A percentile compares a stretch with the other conserved stretches of the same genome.
Evolutionary conservation across 2,797 vertebrate genomes (phyloP).

Genomic region (Cirrhinus mrigala): DNA sequence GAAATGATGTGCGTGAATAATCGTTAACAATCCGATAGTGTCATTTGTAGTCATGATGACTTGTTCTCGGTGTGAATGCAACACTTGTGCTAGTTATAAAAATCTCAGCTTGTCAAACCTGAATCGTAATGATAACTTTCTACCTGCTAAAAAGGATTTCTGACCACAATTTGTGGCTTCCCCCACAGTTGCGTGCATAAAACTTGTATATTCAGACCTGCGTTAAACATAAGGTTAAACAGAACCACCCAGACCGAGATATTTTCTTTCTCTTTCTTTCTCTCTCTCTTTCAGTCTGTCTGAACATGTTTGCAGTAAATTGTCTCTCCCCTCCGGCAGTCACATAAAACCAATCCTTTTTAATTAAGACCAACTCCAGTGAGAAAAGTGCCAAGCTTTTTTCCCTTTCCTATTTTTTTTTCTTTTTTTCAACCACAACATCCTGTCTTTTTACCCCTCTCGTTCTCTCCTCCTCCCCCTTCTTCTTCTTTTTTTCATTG

Average conservation of each 20-base stretch:
- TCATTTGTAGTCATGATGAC: neutral
- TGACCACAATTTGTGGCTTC: constrained; percentile 11
- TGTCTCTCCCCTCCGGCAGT: constrained; percentile 61
- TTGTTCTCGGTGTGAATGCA: neutral
- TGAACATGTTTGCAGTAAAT: constrained; percentile 66
- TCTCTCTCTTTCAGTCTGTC: constrained; percentile 39
- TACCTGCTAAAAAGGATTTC: neutral
- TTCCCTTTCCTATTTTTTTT: constrained; percentile 48
- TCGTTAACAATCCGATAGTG: constrained; percentile 6
- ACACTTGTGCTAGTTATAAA: neutral
- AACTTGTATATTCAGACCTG: constrained; percentile 57
- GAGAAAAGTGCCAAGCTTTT: constrained; percentile 69
- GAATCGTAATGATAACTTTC: neutral
- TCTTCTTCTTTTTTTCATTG: neutral
- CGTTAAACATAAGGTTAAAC: constrained; percentile 52
- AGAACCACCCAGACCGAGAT: constrained; percentile 43
- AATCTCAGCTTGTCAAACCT: neutral
- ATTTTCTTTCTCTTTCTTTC: constrained; percentile 29
- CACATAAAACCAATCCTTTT: constrained; percentile 71
- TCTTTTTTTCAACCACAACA: constrained; percentile 63
- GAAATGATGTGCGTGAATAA: constrained; percentile 12
- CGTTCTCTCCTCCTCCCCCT: constrained; percentile 12
- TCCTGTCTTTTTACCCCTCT: constrained; percentile 56
- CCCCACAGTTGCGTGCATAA: neutral
- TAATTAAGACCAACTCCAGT: constrained; percentile 75